Evolutionary conservation across 2,888 invertebrate genomes (phyloP).

Genomic region (Ochlodes sylvanus): DNA sequence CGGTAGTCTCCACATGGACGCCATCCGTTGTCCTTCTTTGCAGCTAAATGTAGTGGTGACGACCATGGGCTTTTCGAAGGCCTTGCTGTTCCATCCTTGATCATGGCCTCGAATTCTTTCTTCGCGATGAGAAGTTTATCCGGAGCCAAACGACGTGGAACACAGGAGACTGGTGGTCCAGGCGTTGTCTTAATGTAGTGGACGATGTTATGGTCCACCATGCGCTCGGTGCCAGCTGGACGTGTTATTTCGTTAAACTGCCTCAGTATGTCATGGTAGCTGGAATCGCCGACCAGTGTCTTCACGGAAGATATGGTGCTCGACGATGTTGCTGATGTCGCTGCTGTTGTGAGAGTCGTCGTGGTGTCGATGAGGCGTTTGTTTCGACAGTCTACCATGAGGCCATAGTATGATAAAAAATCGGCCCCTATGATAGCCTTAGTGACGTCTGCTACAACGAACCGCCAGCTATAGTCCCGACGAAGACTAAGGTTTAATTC

Average conservation of each 20-base stretch:
- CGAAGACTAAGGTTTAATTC: constrained; percentile 32
- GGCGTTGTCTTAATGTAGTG: neutral
- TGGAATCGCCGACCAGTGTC: constrained; percentile 4
- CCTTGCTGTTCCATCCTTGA: neutral
- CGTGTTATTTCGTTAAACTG: neutral
- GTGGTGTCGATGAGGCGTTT: neutral
- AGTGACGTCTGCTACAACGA: constrained; percentile 20
- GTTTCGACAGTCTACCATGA: neutral
- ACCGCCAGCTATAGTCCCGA: constrained; percentile 27
- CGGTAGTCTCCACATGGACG: neutral
- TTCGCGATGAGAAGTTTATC: neutral
- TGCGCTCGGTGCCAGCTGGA: neutral
- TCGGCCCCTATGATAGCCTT: no score
- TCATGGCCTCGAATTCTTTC: neutral
- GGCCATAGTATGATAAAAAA: no score
- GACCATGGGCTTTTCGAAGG: neutral
- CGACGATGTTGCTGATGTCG: neutral
- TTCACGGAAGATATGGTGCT: neutral
- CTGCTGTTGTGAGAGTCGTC: neutral
- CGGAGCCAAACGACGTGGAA: constrained; percentile 4
- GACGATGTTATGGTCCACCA: neutral
- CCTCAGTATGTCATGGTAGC: neutral
- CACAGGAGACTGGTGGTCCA: neutral
- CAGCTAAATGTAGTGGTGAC: neutral
- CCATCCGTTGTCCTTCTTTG: neutral